Percentiles rank a stretch among this genome's conserved stretches.
Conservation (phyloP, 2,113 vertebrate species). For the Oenanthe oenanthe region DNA sequence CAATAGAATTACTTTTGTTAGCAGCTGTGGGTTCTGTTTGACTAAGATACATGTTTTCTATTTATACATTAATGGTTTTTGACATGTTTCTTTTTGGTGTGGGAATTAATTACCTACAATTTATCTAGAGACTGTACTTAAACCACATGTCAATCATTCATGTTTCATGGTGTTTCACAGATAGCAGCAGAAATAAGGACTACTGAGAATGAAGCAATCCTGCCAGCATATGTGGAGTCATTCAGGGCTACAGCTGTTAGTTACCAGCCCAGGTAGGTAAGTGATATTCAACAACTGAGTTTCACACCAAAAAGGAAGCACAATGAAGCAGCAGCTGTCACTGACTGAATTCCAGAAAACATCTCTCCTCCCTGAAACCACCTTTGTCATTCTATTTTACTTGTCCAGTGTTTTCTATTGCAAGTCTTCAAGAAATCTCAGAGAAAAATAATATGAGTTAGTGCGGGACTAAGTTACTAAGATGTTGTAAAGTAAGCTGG, state of each 20-base stretch:
- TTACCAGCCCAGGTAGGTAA: neutral
- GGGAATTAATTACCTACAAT: constrained; percentile 9
- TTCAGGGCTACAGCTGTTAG: neutral
- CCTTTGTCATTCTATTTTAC: neutral
- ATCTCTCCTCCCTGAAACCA: neutral
- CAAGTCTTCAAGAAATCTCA: neutral
- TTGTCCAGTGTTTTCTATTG: neutral
- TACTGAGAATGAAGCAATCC: neutral
- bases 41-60: neutral
- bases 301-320: neutral
- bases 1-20: constrained; percentile 1
- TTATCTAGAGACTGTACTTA: neutral
- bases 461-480: neutral
- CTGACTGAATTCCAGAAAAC: neutral
- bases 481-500: neutral
- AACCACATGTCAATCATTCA: neutral
- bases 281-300: neutral
- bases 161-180: neutral
- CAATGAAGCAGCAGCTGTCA: neutral
- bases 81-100: neutral
- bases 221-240: neutral
- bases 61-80: neutral
- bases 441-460: neutral
- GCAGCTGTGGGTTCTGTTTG: neutral
- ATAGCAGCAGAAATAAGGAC: neutral